phyloP scores from a whole-genome alignment of 2,797 vertebrate genomes.

The Paratrypauchen microcephalus region DNA sequence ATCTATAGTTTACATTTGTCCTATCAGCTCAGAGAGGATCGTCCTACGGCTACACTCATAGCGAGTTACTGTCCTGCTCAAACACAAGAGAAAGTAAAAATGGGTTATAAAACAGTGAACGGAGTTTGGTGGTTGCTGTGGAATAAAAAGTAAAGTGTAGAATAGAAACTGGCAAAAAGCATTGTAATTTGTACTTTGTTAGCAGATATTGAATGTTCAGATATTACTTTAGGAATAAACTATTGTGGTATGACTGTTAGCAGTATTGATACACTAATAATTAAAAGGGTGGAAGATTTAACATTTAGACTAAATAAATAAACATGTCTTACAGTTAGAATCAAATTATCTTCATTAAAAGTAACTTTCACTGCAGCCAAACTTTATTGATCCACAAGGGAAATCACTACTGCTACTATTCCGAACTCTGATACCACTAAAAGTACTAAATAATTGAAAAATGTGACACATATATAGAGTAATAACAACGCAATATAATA shows the following conservation, averaged over 20 bases:
- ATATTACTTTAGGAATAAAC: too few species aligned
- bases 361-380: background rate
- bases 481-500: background rate
- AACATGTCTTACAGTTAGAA: too few species aligned
- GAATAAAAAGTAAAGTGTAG: background rate
- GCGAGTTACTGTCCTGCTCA: constrained; percentile 5
- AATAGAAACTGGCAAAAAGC: too few species aligned
- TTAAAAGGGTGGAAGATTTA: too few species aligned
- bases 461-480: background rate
- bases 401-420: background rate
- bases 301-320: too few species aligned
- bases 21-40: constrained; percentile 28
- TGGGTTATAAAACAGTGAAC: background rate
- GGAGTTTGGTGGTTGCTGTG: background rate
- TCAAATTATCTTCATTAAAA: too few species aligned
- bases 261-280: too few species aligned
- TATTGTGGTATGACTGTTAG: too few species aligned
- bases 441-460: background rate
- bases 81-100: background rate
- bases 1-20: constrained; percentile 44
- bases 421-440: background rate
- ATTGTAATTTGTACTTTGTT: too few species aligned
- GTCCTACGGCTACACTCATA: constrained; percentile 38
- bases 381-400: too few species aligned
- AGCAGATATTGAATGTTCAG: too few species aligned